Evolutionary conservation across 2,113 vertebrate genomes (phyloP).

Genomic region (Panurus biarmicus): DNA sequence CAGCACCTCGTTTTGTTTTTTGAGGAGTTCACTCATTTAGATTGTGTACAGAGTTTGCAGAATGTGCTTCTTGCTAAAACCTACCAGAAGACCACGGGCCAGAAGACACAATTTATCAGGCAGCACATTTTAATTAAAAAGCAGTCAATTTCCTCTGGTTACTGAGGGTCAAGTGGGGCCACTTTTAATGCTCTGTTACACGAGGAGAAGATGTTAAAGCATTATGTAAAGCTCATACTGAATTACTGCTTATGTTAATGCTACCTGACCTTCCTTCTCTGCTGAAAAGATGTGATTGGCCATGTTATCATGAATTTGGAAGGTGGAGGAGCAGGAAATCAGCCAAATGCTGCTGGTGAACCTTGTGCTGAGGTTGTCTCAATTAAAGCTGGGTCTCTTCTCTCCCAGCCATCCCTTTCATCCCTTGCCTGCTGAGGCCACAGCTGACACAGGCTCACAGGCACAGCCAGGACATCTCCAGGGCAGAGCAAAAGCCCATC

Average conservation of each 20-base stretch:
- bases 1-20: background rate
- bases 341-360: background rate
- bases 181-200: conserved; percentile 63
- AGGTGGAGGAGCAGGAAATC: background rate
- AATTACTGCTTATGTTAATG: conserved; percentile 22
- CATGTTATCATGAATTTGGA: background rate
- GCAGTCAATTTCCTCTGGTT: conserved; percentile 53
- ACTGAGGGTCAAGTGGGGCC: conserved; percentile 67
- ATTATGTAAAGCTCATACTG: conserved; percentile 1
- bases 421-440: background rate
- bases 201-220: conserved; percentile 13
- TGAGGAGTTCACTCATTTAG: background rate
- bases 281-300: conserved; percentile 10
- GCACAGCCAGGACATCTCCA: background rate
- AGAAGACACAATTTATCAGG: background rate
- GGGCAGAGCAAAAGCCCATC: background rate
- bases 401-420: background rate
- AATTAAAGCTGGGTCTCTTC: background rate
- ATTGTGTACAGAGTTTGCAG: background rate
- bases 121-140: conserved; percentile 72
- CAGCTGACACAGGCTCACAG: background rate
- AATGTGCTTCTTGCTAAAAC: background rate
- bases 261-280: conserved; percentile 60
- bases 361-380: background rate
- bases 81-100: background rate